Base-by-base conservation (phyloP, 2,113 vertebrate species). In the Tinamus guttatus region DNA sequence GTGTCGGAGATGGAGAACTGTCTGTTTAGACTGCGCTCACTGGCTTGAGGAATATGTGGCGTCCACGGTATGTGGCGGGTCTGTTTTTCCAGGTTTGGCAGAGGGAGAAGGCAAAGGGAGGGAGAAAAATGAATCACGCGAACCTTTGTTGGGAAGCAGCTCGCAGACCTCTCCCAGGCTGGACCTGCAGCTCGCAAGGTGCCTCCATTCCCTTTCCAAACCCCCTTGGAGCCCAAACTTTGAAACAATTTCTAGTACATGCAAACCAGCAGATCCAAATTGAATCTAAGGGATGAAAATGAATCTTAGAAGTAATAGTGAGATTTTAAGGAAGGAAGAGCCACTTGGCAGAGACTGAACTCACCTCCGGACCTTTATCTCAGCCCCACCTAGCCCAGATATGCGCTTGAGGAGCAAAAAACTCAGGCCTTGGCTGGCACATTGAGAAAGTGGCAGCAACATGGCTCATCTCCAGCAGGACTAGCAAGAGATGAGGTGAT, bases 21-120 rank as follows among this genome's bases (percentile, higher is more conserved):
- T 43, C 94, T 97, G 96, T 97, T 97, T 97, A 97, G 97, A 95
- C 96, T 96, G 95, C 6, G 85, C 93, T 96, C 95, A 96, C 59
- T 96, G 93, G 95, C 95, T 96, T 97, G 96, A 96, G 95, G 95
- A 97, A 92, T 93, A 97, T 85, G 86, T 96, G 91, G 96, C 91
- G 81, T 88, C 95, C 94, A 45, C 30, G 83, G 95, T 93, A 93
- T 95, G 87, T 1, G 1, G 40, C 8, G 5, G 63, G 87, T 93
- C 85, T 96, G 93, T 94, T 95, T 95, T 93, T 90, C 96, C 95
- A 95, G 94, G 89, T 91, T 91, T 81, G 91, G 71, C 28, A 28
- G 52, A 32, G 40, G 30, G 49, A 58, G 81, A 67, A 92, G 88
- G 9, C 21, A 0, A 60, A 15, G 0, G 77, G 88, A 81, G 76